Evolutionary conservation across 2,113 vertebrate species (phyloP).

Genomic region (Melanocharis versteri): DNA sequence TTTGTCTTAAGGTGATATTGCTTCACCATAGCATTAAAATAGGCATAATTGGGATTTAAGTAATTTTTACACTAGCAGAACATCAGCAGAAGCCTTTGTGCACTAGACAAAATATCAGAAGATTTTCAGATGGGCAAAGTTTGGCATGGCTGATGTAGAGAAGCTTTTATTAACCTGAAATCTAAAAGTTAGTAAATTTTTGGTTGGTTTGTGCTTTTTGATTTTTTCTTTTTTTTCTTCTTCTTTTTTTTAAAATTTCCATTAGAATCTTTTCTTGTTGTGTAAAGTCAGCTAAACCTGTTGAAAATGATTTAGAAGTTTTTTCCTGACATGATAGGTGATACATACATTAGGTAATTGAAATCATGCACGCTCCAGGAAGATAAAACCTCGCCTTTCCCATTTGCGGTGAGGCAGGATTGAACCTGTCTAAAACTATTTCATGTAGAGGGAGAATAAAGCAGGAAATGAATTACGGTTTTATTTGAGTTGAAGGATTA

Average conservation of each 20-base stretch:
- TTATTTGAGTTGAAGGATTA: slow-evolving; percentile 55
- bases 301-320: background rate
- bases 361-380: background rate
- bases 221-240: background rate
- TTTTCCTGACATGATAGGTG: background rate
- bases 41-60: background rate
- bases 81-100: background rate
- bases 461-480: slow-evolving; percentile 33
- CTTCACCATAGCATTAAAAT: background rate
- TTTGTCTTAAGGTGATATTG: background rate
- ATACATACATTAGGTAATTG: slow-evolving; percentile 18
- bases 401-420: background rate
- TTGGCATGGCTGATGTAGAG: background rate
- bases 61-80: background rate
- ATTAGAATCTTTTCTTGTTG: background rate
- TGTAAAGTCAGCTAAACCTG: background rate
- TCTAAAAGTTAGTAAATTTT: background rate
- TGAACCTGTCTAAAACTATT: slow-evolving; percentile 45
- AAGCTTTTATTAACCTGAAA: background rate
- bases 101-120: background rate
- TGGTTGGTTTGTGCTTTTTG: background rate
- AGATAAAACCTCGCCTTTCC: background rate
- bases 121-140: background rate
- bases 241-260: background rate
- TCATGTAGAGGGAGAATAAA: background rate